phyloP scores from a whole-genome alignment of 2,113 vertebrate genomes.

The Anoplopoma fimbria region DNA sequence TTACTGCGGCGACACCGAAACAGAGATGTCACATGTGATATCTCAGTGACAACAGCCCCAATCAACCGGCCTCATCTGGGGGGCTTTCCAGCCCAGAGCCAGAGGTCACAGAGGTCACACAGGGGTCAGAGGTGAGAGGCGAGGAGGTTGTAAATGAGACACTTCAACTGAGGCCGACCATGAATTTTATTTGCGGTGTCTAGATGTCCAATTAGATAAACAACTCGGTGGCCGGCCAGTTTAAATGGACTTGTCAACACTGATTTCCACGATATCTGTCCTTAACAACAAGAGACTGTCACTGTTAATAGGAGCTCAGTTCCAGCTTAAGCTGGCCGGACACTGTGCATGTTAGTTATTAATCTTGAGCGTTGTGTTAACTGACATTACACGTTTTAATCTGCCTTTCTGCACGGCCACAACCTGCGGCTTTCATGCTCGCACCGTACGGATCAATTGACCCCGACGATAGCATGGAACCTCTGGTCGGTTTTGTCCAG shows the following conservation, averaged over 20 bases:
- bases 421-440: too few relatives aligned
- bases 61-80: constrained; percentile 58
- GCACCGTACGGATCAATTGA: background rate
- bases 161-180: constrained; percentile 80
- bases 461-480: too few relatives aligned
- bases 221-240: constrained; percentile 83
- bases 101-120: constrained; percentile 71
- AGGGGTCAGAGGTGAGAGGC: constrained; percentile 74
- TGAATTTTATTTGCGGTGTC: constrained; percentile 88
- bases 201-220: constrained; percentile 90
- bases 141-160: constrained; percentile 69
- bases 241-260: constrained; percentile 94
- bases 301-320: constrained; percentile 7
- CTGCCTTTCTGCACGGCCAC: too few relatives aligned
- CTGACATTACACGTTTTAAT: background rate
- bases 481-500: background rate
- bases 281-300: constrained; percentile 59
- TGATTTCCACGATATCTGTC: constrained; percentile 85
- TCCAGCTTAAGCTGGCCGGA: background rate
- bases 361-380: background rate
- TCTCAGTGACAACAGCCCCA: constrained; percentile 51
- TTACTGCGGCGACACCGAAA: constrained; percentile 43
- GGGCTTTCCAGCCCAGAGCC: constrained; percentile 20
- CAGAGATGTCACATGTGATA: constrained; percentile 64
- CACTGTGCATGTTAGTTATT: background rate